Percentiles rank a stretch among this genome's conserved stretches.
Evolutionary conservation across 2,888 invertebrate genomes (phyloP).

Genomic region (Sinhomidia bicolor): DNA sequence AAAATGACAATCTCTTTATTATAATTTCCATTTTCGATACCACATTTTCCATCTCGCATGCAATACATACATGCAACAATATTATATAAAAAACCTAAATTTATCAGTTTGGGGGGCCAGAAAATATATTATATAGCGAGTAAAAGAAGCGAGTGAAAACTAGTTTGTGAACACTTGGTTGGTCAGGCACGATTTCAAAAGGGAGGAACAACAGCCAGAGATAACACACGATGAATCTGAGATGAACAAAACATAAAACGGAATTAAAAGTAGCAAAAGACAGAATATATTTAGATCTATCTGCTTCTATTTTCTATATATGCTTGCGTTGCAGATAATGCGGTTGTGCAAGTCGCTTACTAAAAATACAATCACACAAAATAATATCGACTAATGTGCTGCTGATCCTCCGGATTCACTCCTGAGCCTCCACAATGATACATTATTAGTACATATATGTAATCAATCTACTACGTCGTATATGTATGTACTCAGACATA

Average conservation of each 20-base stretch:
- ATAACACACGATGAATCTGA: not conserved
- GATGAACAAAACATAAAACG: not conserved
- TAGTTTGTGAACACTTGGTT: constrained; percentile 34
- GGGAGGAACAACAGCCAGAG: not conserved
- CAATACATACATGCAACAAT: not conserved
- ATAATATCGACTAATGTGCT: too few relatives aligned
- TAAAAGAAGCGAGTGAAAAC: constrained; percentile 47
- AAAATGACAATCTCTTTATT: not conserved
- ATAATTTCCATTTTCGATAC: not conserved
- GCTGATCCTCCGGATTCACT: too few relatives aligned
- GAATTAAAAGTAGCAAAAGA: not conserved
- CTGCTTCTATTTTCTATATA: too few relatives aligned
- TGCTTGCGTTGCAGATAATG: too few relatives aligned
- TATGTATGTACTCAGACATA: too few relatives aligned
- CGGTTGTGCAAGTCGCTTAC: too few relatives aligned
- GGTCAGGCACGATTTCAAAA: constrained; percentile 17
- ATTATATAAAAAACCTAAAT: constrained; percentile 10
- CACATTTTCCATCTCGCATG: not conserved
- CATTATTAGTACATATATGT: too few relatives aligned
- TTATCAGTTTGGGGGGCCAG: constrained; percentile 10
- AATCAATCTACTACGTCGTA: too few relatives aligned
- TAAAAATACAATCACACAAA: too few relatives aligned
- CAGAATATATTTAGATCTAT: not conserved
- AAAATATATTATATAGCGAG: too few relatives aligned
- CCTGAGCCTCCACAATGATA: too few relatives aligned